Base-by-base conservation (phyloP, 2,113 vertebrate species). In the Neolamprologus longior region DNA sequence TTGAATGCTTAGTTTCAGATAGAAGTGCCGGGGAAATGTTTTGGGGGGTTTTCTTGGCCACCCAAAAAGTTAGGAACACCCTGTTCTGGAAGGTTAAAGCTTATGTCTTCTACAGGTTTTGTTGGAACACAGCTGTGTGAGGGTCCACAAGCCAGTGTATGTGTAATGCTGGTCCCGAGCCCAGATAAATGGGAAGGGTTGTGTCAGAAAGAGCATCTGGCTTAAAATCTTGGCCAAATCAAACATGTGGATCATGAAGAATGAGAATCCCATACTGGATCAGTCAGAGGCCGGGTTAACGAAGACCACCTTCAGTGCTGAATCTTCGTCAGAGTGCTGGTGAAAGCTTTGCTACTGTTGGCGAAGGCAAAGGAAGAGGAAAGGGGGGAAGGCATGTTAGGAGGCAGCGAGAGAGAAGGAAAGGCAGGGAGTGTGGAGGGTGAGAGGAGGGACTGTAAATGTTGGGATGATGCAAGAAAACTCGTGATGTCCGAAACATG, bases 11-110 rank as follows among this genome's bases (percentile, higher is more conserved):
- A 28, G 35, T 73, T 24, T 73, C 66, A 73, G 2, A 45, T 24
- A 45, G 13, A 73, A 26, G n/a, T 73, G 21, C 8, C 0, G 0
- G 21, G 2, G 8, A 26, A 24, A 4, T 9, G 1, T 2, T 66
- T 33, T 37, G 0, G 58, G 58, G 28, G 0, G 0, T 10, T 73
- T 3, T 73, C n/a, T 26, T 24, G 21, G 40, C 68, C 40, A 45
- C n/a, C 21, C 8, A 24, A 73, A 15, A 45, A 7, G 68, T 47
- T 73, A 17, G 21, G 5, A 40, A 42, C 12, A 42, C 13, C 12
- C n/a, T 24, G 11, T 40, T 42, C 37, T 37, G 31, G 58, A 33
- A 63, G 58, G 31, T 58, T 31, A 58, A 58, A 31, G 0, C 3
- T 58, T 58, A 58, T 26, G 31, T n/a, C 17, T 11, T 63, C 9